These are phyloP conservation scores for Heterodera filipjevi DNA, from an alignment of 2,888 invertebrate genomes.

Conservation along the genomic window DNA sequence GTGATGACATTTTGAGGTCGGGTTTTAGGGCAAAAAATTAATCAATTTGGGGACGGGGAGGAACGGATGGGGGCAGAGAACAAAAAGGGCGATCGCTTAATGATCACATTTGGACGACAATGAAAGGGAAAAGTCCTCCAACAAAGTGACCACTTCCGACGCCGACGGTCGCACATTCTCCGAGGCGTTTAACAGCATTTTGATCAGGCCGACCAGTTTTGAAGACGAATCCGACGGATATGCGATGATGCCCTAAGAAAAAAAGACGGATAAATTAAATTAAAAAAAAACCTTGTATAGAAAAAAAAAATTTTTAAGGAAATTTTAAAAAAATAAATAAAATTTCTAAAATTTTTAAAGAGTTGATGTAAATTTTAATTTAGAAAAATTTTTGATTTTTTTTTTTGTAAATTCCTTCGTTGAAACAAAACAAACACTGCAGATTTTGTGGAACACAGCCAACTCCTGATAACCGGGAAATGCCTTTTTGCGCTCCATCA, in stretches of 20 bases:
- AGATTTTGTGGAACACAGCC: constrained; percentile 34
- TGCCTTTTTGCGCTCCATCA: constrained; percentile 77
- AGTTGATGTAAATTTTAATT: too few relatives aligned
- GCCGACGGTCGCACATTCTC: constrained; percentile 1
- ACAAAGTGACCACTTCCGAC: not conserved
- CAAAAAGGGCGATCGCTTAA: not conserved
- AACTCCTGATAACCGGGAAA: constrained; percentile 72
- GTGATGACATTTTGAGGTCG: too few relatives aligned
- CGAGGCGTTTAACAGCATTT: not conserved
- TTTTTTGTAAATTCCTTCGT: too few relatives aligned
- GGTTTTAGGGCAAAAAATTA: too few relatives aligned
- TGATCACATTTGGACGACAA: not conserved
- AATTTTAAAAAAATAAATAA: not conserved
- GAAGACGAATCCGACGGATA: not conserved
- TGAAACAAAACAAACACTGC: constrained; percentile 24
- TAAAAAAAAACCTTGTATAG: not conserved
- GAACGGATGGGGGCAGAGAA: not conserved
- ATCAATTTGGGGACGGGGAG: too few relatives aligned
- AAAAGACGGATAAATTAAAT: not conserved
- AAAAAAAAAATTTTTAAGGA: not conserved
- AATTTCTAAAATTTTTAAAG: too few relatives aligned
- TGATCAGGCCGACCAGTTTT: not conserved
- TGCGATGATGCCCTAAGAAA: not conserved
- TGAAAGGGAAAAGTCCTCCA: not conserved
- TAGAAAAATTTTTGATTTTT: too few relatives aligned